Conservation (phyloP, 2,888 invertebrate genomes). For the Eudemis profundana region DNA sequence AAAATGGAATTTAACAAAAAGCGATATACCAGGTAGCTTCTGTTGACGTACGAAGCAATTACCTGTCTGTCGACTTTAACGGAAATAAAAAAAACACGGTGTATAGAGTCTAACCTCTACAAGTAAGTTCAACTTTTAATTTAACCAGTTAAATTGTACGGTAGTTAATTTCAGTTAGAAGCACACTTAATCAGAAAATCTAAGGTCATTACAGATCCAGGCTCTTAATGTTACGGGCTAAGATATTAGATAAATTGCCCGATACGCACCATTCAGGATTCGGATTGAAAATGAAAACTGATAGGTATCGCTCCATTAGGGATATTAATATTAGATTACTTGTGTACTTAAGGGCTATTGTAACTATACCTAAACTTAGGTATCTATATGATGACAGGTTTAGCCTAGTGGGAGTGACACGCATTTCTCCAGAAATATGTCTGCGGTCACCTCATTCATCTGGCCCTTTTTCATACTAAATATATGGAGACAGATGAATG, state of each 20-base stretch:
- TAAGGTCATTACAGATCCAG: constrained; percentile 31
- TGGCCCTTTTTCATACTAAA: too few species aligned
- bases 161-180: constrained; percentile 6
- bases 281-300: constrained; percentile 44
- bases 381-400: too few species aligned
- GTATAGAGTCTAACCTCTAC: too few species aligned
- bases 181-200: constrained; percentile 21
- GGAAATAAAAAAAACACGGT: too few species aligned
- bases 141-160: not conserved
- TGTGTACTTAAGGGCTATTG: not conserved
- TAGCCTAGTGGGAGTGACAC: too few species aligned
- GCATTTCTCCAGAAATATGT: too few species aligned
- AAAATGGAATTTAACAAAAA: too few species aligned
- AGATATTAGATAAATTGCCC: constrained; percentile 46
- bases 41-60: too few species aligned
- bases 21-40: too few species aligned
- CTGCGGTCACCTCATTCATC: too few species aligned
- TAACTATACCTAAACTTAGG: not conserved
- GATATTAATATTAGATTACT: constrained; percentile 32
- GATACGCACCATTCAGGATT: constrained; percentile 43
- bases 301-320: constrained; percentile 38
- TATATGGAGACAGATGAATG: too few species aligned
- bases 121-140: not conserved
- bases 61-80: too few species aligned
- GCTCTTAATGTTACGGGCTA: constrained; percentile 18